phyloP scores from a whole-genome alignment of 2,888 invertebrate species.

The Lamellibrachia satsuma region DNA sequence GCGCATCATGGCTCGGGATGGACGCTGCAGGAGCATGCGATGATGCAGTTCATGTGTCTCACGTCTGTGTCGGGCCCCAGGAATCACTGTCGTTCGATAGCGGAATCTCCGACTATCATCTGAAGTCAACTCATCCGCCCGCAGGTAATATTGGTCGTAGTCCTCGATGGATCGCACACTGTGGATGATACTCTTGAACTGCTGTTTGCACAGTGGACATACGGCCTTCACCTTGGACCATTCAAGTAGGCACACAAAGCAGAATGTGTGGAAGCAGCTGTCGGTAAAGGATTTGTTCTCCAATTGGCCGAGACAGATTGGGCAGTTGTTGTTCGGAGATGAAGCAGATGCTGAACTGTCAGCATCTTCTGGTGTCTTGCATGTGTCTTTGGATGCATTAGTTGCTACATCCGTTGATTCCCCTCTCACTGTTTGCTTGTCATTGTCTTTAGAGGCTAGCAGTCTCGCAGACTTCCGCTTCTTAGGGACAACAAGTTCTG shows the following conservation, averaged over 20 bases:
- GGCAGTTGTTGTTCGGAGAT: constrained; percentile 74
- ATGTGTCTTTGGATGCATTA: neutral
- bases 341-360: neutral
- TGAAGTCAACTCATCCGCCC: neutral
- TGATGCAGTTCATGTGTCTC: constrained; percentile 36
- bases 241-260: constrained; percentile 88
- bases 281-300: constrained; percentile 90
- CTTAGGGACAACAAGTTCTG: neutral
- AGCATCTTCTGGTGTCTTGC: neutral
- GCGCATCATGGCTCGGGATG: constrained; percentile 33
- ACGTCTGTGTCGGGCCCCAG: constrained; percentile 46
- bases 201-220: constrained; percentile 92
- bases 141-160: constrained; percentile 82
- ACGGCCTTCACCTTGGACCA: constrained; percentile 96
- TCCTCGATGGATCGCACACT: constrained; percentile 87
- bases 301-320: constrained; percentile 88
- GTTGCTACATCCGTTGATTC: neutral
- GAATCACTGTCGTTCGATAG: constrained; percentile 62
- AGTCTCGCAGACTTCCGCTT: neutral
- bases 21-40: constrained; percentile 43
- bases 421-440: neutral
- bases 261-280: constrained; percentile 92
- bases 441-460: neutral
- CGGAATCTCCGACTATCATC: constrained; percentile 52
- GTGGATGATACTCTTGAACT: constrained; percentile 89